Evolutionary conservation across 2,888 invertebrate species (phyloP).

Genomic region (Oscheius onirici): DNA sequence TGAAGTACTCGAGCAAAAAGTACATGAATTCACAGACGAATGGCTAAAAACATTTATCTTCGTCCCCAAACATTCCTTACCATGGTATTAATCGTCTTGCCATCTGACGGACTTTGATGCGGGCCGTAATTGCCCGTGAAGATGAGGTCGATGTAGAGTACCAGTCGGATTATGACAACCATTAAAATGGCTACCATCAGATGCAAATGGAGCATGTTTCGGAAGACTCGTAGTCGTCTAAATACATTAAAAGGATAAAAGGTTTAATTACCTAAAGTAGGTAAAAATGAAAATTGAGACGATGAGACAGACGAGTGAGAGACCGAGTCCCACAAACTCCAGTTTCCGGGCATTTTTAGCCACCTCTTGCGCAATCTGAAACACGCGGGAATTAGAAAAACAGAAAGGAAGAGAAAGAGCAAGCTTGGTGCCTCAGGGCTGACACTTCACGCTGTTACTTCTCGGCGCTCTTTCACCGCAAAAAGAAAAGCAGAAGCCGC

Average conservation of each 20-base stretch:
- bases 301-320: constrained; percentile 82
- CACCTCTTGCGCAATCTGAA: constrained; percentile 84
- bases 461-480: constrained; percentile 21
- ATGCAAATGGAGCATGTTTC: constrained; percentile 75
- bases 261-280: constrained; percentile 79
- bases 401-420: neutral
- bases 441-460: neutral
- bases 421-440: constrained; percentile 21
- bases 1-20: constrained; percentile 85
- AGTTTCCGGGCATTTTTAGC: constrained; percentile 83
- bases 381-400: neutral
- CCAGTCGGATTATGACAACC: constrained; percentile 73
- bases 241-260: too few species aligned
- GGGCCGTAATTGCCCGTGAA: constrained; percentile 71
- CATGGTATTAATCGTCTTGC: constrained; percentile 73
- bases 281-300: constrained; percentile 84
- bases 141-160: constrained; percentile 74
- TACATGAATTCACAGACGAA: constrained; percentile 84
- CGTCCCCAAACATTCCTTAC: too few species aligned
- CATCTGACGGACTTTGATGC: constrained; percentile 66
- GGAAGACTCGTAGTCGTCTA: constrained; percentile 74
- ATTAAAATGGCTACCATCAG: constrained; percentile 74
- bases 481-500: constrained; percentile 19
- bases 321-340: constrained; percentile 83
- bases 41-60: constrained; percentile 79